Evolutionary conservation across 2,113 vertebrate genomes (phyloP).

Genomic region (Antigone vipio): DNA sequence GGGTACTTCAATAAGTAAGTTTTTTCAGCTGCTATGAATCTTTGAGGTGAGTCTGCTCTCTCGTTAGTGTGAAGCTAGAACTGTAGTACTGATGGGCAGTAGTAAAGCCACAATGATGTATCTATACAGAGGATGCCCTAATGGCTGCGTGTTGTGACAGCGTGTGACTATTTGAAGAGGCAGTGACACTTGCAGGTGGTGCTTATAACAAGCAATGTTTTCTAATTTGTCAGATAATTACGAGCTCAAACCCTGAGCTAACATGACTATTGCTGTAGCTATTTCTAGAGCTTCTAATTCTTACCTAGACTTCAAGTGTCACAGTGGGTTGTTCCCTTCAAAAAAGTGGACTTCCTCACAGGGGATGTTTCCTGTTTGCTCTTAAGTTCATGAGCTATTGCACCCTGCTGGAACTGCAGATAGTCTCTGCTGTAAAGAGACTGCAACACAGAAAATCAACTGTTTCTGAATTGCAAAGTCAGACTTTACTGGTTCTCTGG

Average conservation of each 20-base stretch:
- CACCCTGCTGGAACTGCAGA: background rate
- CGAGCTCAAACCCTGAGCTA: background rate
- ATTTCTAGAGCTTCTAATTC: background rate
- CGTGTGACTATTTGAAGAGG: background rate
- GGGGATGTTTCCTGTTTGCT: conserved; percentile 40
- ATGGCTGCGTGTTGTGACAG: background rate
- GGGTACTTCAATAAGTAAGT: background rate
- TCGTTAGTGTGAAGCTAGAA: background rate
- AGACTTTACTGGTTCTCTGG: background rate
- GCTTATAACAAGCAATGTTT: background rate
- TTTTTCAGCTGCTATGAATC: background rate
- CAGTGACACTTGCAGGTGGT: background rate
- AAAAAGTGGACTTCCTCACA: background rate
- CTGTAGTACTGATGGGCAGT: background rate
- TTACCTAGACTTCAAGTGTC: background rate
- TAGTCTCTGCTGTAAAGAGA: background rate
- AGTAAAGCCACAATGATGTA: background rate
- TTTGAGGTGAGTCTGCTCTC: background rate
- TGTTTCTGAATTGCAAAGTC: background rate
- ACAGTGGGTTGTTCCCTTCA: background rate
- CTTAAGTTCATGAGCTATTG: background rate
- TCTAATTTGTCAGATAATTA: background rate
- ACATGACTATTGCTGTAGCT: background rate
- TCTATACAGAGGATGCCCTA: background rate
- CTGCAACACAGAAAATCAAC: accelerated